Percentiles rank a stretch among this genome's conserved stretches.
Evolutionary conservation across 2,113 vertebrate genomes (phyloP).

Genomic region (Meleagris gallopavo): DNA sequence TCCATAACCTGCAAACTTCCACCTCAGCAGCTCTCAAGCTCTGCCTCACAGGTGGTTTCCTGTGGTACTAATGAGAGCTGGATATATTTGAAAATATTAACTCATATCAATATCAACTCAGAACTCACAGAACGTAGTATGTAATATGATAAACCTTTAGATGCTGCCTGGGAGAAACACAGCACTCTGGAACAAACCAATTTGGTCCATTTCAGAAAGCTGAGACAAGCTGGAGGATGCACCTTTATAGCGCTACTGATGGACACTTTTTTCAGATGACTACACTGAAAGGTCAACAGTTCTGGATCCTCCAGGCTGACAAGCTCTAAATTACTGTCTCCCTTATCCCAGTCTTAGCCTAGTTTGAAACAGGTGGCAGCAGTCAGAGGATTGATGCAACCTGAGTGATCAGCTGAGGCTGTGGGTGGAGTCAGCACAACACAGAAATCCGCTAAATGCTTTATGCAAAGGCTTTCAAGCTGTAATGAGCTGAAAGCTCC

Average conservation of each 20-base stretch:
- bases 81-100: neutral
- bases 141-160: neutral
- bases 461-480: neutral
- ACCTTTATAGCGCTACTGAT: neutral
- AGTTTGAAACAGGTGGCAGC: neutral
- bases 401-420: neutral
- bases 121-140: neutral
- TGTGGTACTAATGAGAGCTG: neutral
- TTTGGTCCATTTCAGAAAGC: neutral
- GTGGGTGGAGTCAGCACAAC: neutral
- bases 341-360: neutral
- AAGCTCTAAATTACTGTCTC: neutral
- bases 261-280: neutral
- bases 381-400: neutral
- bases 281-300: neutral
- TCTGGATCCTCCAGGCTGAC: neutral
- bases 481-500: neutral
- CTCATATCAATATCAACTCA: neutral
- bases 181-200: neutral
- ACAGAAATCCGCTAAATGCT: neutral
- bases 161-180: neutral
- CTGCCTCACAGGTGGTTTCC: accelerated
- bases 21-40: neutral
- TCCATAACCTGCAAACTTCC: neutral
- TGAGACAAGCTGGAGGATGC: neutral